Base-by-base conservation (phyloP, 2,888 invertebrate genomes). In the Phymatocera aterrima region DNA sequence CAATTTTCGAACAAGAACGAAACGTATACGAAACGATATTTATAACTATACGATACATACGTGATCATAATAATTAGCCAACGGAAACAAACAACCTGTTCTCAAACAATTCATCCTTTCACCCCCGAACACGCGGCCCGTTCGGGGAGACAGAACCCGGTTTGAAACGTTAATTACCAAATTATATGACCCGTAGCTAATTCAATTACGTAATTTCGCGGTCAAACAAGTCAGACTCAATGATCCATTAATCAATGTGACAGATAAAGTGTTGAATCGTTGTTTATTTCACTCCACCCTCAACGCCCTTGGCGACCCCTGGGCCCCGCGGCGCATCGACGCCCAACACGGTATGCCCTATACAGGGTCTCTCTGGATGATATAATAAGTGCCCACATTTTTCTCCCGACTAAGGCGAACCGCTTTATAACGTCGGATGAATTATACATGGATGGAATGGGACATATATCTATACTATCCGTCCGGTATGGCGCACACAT, bases 181-280 rank as follows among this genome's bases (percentile, higher is more conserved):
- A 81, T 81, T 81, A 81, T 82, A 78, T 80, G 81, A 81, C 77
- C 80, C 81, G 78, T 81, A 40, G 81, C 60, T 83, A 82, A 84
- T 84, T 78, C 80, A 83, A 85, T 84, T 81, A 81, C 61, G 81
- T 80, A 81, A 81, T 83, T 78, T 83, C 72, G 70, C 83, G 81
- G 82, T 83, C 80, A 84, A 84, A 82, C 78, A 80, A 74, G 31
- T 80, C 65, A 77, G 77, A 72, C 78, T 48, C 70, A 48, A 72
- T 77, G 74, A 79, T 51, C 74, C 78, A 77, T 78, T 80, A 82
- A 83, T 82, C 81, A 68, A 60, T 43, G 61, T 61, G 78, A 78
- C 78, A 57, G 78, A 78, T 78, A 80, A 79, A 82, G 79, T 78
- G 80, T 79, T 61, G 79, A 80, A 82, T 80, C 77, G 75, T 82